Conservation (phyloP, 2,113 vertebrate species). For the Capreolus pygargus region DNA sequence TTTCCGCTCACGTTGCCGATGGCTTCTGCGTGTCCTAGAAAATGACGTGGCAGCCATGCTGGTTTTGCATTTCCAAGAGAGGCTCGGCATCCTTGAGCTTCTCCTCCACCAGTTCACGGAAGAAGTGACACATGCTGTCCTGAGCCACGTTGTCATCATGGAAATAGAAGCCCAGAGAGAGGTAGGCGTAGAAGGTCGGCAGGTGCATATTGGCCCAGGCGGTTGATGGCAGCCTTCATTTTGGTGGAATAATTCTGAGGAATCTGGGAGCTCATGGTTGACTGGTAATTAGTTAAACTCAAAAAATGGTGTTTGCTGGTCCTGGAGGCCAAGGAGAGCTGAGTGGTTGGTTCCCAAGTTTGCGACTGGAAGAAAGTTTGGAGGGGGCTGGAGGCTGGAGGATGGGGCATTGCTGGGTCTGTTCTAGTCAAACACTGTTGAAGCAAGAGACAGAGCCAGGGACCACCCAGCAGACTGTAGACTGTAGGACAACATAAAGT, state of each 20-base stretch:
- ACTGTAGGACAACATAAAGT: background rate
- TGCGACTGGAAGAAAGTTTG: background rate
- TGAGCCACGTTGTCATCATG: background rate
- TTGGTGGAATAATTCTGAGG: background rate
- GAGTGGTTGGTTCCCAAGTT: background rate
- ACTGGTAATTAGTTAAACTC: background rate
- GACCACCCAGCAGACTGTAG: background rate
- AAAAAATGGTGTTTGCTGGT: background rate
- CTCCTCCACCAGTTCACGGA: background rate
- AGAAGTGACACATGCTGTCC: background rate
- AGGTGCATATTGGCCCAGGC: background rate
- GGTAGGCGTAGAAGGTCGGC: background rate
- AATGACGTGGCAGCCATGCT: background rate
- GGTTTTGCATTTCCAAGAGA: background rate
- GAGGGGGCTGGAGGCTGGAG: background rate
- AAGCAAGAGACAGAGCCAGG: background rate
- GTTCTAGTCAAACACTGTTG: background rate
- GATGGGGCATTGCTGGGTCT: background rate
- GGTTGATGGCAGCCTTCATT: background rate
- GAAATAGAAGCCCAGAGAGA: background rate
- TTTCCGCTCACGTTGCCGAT: fast-evolving
- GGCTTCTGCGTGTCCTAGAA: background rate
- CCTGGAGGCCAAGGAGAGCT: background rate
- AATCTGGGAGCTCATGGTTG: background rate
- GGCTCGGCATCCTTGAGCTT: background rate